Conservation (phyloP, 2,888 invertebrate genomes). For the Bhutanitis thaidina region DNA sequence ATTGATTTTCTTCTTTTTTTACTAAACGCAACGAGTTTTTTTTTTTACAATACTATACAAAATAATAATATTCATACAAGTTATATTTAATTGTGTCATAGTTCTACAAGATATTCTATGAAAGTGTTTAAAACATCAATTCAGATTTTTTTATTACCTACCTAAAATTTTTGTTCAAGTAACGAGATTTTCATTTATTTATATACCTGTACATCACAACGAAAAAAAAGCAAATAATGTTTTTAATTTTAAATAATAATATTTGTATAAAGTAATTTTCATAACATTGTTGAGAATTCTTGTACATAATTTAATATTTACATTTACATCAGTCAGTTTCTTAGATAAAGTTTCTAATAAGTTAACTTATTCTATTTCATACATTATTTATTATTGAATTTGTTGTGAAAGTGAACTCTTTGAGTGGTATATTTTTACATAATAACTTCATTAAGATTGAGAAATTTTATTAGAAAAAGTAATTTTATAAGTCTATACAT, state of each 20-base stretch:
- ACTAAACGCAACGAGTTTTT: too few species aligned
- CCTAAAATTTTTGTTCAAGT: not conserved
- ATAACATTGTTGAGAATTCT: too few species aligned
- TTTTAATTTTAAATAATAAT: not conserved
- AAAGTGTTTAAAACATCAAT: slow-evolving; percentile 13
- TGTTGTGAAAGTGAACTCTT: too few species aligned
- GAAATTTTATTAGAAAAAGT: too few species aligned
- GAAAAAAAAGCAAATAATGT: not conserved
- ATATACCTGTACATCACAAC: not conserved
- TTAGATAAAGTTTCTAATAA: slow-evolving; percentile 14
- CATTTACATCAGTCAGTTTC: slow-evolving; percentile 18
- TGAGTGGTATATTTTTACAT: too few species aligned
- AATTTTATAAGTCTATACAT: too few species aligned
- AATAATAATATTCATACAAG: too few species aligned
- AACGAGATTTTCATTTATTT: not conserved
- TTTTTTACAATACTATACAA: too few species aligned
- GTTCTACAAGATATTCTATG: slow-evolving; percentile 1
- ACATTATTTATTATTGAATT: not conserved
- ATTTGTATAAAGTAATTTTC: not conserved
- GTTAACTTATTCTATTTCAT: slow-evolving; percentile 11
- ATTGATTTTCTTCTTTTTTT: too few species aligned
- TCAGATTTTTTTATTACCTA: slow-evolving; percentile 13
- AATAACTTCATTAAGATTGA: too few species aligned
- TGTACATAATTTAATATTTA: not conserved
- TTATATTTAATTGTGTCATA: not conserved